Evolutionary conservation across 1,140 invertebrate genomes (phyloP), one percentile per base, ranked within the genome.

Genomic region (Bombus superbus): DNA sequence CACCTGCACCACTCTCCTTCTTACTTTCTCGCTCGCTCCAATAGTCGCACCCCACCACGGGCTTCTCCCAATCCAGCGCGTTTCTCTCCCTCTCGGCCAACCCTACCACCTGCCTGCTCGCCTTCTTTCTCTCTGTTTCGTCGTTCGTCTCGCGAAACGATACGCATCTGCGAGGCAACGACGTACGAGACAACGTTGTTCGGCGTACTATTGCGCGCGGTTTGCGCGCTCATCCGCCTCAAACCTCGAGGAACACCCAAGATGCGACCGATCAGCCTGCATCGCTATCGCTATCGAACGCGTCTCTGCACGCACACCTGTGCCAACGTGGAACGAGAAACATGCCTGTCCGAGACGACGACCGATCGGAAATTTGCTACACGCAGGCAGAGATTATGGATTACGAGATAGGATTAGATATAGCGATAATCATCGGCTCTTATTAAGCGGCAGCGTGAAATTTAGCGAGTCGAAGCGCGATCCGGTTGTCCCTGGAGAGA

Each of bases 121-220:
- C 15, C 5, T 11, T 8, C 18, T 25, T 80, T 62, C 32, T 81
- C 87, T 82, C 38, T 76, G 69, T 86, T 71, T 80, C 87, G 68
- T 83, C 22, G 66, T 47, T 47, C 42, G 53, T 74, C 74, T 44
- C 76, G n/a, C 22, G 47, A 53, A 53, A 35, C 32, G 32, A 10
- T 35, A 68, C 32, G 66, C 66, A 35, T 22, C 66, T 22, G 66
- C 32, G 66, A 32, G 13, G n/a, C n/a, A n/a, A n/a, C 13, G 13
- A n/a, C 32, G n/a, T 32, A 32, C 62, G n/a, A 32, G 32, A 32
- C 32, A 32, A 32, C 32, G 32, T 32, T 32, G 32, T 32, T 10
- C 15, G 32, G 2, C 15, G 6, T 2, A 22, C 64, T 66, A 66
- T 35, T 18, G 32, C 64, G 32, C 32, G 15, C 15, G 32, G 18